A percentile compares a stretch with the other conserved stretches of the same genome.
Evolutionary conservation across 2,797 vertebrate genomes (phyloP).

Genomic region (Anas capensis): DNA sequence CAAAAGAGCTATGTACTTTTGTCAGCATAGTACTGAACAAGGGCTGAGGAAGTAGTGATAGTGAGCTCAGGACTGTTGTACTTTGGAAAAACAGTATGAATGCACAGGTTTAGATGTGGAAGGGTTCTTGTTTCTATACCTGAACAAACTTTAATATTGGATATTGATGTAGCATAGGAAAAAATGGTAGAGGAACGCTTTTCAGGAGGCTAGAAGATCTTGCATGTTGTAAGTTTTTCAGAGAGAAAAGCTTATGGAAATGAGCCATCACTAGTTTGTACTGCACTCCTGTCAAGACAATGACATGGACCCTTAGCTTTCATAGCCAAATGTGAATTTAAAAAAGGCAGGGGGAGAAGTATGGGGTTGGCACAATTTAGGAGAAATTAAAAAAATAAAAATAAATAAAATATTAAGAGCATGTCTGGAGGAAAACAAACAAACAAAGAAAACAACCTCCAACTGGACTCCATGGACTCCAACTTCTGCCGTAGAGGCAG

Average conservation of each 20-base stretch:
- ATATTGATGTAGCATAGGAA: neutral
- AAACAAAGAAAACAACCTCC: too few species aligned
- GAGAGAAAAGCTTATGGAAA: neutral
- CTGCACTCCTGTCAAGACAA: neutral
- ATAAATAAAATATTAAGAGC: neutral
- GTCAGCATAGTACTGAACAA: neutral
- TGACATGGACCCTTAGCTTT: accelerated
- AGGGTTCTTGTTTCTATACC: neutral
- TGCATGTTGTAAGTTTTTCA: neutral
- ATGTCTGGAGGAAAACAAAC: neutral
- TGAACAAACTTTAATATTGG: neutral
- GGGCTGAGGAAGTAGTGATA: neutral
- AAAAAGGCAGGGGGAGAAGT: too few species aligned
- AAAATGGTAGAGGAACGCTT: neutral
- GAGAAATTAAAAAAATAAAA: neutral
- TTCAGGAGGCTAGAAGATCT: neutral
- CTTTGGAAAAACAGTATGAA: neutral
- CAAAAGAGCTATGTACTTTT: neutral
- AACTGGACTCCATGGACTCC: neutral
- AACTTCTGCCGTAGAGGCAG: neutral
- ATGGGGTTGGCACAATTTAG: accelerated
- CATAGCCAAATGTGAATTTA: neutral
- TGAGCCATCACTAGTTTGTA: neutral
- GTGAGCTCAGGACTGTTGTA: neutral
- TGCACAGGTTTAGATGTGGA: neutral